Percentiles rank a stretch among this genome's conserved stretches.
phyloP scores from a whole-genome alignment of 1,140 invertebrate species.

The Drosophila miranda region DNA sequence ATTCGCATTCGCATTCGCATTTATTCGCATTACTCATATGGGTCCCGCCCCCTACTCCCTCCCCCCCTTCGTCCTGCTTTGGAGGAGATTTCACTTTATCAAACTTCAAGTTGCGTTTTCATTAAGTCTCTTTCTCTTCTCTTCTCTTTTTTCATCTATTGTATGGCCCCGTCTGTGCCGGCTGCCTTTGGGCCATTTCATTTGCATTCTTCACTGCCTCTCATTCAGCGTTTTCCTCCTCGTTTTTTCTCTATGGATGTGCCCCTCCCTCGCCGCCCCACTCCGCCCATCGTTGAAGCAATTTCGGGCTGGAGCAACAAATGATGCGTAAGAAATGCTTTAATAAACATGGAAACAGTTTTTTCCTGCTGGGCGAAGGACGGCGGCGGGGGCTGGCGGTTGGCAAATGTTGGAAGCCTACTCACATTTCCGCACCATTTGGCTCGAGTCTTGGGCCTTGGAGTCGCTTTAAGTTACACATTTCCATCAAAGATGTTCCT shows the following conservation, averaged over 20 bases:
- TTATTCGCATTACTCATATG: conserved; percentile 27
- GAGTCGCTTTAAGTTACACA: too few relatives aligned
- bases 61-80: not conserved
- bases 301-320: conserved; percentile 51
- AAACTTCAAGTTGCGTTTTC: conserved; percentile 60
- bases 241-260: conserved; percentile 4
- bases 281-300: conserved; percentile 14
- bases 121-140: conserved; percentile 38
- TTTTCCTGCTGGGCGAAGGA: not conserved
- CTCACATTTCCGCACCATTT: conserved; percentile 32
- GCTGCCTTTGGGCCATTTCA: conserved; percentile 42
- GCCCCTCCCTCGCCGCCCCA: not conserved
- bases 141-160: not conserved
- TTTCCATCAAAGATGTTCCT: too few relatives aligned
- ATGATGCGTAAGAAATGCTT: conserved; percentile 79
- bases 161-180: not conserved
- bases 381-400: not conserved
- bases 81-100: conserved; percentile 53
- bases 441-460: conserved; percentile 10
- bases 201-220: conserved; percentile 45
- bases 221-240: conserved; percentile 25
- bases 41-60: not conserved
- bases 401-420: not conserved
- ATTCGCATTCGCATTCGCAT: too few relatives aligned
- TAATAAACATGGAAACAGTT: conserved; percentile 58